phyloP scores from a whole-genome alignment of 2,113 vertebrate genomes.

The Cnemophilus loriae region DNA sequence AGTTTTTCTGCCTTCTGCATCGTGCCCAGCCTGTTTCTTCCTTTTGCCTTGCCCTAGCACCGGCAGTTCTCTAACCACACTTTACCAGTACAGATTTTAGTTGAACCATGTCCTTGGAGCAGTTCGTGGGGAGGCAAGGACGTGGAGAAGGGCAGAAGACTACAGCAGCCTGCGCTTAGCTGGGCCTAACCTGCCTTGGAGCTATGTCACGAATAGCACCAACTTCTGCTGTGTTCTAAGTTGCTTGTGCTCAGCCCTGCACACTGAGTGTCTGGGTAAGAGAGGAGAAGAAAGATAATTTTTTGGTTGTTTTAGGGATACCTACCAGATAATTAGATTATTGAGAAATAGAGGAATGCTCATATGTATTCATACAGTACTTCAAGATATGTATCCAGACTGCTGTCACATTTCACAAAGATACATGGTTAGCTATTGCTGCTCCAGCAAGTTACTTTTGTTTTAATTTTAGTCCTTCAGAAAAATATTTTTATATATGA shows the following conservation, averaged over 20 bases:
- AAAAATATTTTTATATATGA: background rate
- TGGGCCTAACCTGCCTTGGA: background rate
- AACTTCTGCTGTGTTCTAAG: background rate
- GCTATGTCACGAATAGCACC: background rate
- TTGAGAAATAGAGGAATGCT: background rate
- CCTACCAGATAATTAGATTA: background rate
- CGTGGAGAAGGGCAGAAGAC: background rate
- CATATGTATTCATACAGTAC: background rate
- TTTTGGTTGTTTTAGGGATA: background rate
- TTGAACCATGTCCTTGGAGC: background rate
- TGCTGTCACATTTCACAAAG: background rate
- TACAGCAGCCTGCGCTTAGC: background rate
- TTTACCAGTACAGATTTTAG: background rate
- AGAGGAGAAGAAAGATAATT: background rate
- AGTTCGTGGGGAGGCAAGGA: background rate
- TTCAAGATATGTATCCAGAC: background rate
- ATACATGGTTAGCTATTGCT: background rate
- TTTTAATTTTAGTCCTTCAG: background rate
- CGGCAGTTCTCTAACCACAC: background rate
- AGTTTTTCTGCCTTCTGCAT: background rate
- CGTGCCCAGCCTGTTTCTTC: background rate
- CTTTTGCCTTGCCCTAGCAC: background rate
- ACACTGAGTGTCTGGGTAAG: background rate
- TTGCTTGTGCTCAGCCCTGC: background rate
- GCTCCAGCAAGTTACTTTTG: background rate